Evolutionary conservation across 64 coral and sea anemone species (phyloP), one percentile per base, ranked within the genome.

Genomic region (Pocillopora damicornis): DNA sequence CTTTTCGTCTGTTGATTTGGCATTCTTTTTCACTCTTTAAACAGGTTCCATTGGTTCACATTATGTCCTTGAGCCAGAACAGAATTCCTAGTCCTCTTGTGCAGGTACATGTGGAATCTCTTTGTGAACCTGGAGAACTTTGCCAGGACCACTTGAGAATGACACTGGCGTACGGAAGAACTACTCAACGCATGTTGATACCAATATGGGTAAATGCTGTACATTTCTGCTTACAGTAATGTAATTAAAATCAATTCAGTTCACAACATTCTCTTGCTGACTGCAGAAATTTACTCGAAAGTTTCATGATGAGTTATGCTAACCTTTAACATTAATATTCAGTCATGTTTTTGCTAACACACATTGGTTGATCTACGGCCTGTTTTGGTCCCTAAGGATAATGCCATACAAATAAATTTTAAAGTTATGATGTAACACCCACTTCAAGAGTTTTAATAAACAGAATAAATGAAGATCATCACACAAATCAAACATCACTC

Each of bases 161-260:
- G 58, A 80, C 59, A 1, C 2, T 80, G n/a, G 13, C 61, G 17
- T 80, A 61, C 61, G 58, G n/a, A 35, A n/a, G 16, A 2, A 62
- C 6, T 11, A 34, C 30, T 15, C 56, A 22, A 9, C n/a, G 5
- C 1, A 16, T 80, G 10, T 2, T 80, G 13, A 80, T 80, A 12
- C 22, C 78, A 61, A 30, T 80, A 12, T 80, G 78, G 78, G 78
- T 80, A 80, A 76, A 67, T 67, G 17, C 15, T 67, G 1, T 67
- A 15, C 15, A 67, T 18, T 63, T 63, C 12, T 63, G 3, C 1
- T 15, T 63, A 67, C 18, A 67, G 18, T 18, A 20, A 8, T 20
- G 17, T 20, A 67, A 20, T 20, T 8, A 20, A 67, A 20, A 20
- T 8, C 18, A 67, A 3, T 67, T 15, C 22, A 22, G 64, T 20